These are phyloP conservation scores for Dastarcus helophoroides DNA, from an alignment of 2,888 invertebrate genomes.

Conservation along the genomic window DNA sequence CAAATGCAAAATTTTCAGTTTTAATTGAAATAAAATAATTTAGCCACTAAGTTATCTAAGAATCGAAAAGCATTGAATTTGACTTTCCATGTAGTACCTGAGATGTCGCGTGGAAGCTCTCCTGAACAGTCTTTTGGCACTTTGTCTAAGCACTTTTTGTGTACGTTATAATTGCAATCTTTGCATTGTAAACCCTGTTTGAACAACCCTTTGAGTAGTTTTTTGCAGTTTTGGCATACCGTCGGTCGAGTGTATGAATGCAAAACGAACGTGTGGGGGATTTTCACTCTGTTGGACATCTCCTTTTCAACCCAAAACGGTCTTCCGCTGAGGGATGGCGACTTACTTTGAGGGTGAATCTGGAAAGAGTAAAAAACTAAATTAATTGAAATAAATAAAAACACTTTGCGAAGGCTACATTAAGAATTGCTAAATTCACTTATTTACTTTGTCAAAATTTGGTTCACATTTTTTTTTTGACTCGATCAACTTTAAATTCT, in stretches of 20 bases:
- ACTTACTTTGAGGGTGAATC: conserved; percentile 41
- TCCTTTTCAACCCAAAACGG: conserved; percentile 62
- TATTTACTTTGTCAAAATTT: too few species aligned
- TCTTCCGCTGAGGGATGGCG: conserved; percentile 58
- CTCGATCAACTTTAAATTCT: too few species aligned
- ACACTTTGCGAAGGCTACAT: neutral
- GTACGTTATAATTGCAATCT: conserved; percentile 94
- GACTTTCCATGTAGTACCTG: too few species aligned
- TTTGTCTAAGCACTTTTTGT: conserved; percentile 85
- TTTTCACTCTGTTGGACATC: conserved; percentile 51
- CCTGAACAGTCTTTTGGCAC: conserved; percentile 85
- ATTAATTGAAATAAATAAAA: conserved; percentile 4
- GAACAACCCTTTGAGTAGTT: conserved; percentile 87
- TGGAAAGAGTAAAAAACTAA: conserved; percentile 7
- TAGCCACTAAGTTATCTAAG: too few species aligned
- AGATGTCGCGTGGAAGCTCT: conserved; percentile 51
- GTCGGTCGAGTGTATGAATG: conserved; percentile 96
- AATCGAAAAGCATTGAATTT: too few species aligned
- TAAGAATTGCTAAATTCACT: too few species aligned
- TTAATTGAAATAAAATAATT: too few species aligned
- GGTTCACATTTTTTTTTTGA: too few species aligned
- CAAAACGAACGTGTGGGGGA: conserved; percentile 94
- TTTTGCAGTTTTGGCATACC: conserved; percentile 91
- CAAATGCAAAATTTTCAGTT: too few species aligned
- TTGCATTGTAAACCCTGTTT: conserved; percentile 95